A percentile compares a stretch with the other conserved stretches of the same genome.
phyloP scores from a whole-genome alignment of 2,888 invertebrate species.

The Silvanus unidentatus region DNA sequence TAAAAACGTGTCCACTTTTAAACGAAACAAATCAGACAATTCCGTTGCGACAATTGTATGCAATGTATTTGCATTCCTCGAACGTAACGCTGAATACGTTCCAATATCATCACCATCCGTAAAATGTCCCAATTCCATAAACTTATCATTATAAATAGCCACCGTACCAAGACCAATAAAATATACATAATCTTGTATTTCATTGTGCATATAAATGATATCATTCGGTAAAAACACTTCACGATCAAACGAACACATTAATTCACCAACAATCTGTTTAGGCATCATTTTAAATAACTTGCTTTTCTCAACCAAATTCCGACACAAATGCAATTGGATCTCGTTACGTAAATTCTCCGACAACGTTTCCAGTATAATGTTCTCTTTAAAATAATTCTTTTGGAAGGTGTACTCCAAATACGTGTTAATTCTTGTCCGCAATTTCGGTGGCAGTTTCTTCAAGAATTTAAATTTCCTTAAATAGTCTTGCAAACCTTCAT shows the following conservation, averaged over 20 bases:
- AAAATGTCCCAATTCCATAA: background rate
- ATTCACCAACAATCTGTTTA: background rate
- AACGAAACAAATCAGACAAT: background rate
- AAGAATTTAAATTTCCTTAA: conserved; percentile 1
- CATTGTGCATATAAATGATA: background rate
- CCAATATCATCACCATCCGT: background rate
- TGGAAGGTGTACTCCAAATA: conserved; percentile 9
- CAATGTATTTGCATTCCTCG: background rate
- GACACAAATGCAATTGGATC: background rate
- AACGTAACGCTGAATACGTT: background rate
- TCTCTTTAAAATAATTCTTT: conserved; percentile 2
- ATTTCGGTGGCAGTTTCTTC: conserved; percentile 1
- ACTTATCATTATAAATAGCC: background rate
- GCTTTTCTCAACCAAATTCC: background rate
- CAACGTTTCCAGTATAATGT: background rate
- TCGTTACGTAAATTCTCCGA: background rate
- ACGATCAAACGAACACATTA: background rate
- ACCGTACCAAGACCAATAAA: conserved; percentile 2
- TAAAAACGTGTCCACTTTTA: background rate
- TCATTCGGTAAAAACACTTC: background rate
- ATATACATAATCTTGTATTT: background rate
- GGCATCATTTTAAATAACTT: background rate
- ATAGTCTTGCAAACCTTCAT: conserved; percentile 7
- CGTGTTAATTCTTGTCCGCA: conserved; percentile 1
- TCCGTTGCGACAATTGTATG: background rate